These are phyloP conservation scores for Deilephila porcellus DNA, from an alignment of 2,888 invertebrate species.

Conservation along the genomic window DNA sequence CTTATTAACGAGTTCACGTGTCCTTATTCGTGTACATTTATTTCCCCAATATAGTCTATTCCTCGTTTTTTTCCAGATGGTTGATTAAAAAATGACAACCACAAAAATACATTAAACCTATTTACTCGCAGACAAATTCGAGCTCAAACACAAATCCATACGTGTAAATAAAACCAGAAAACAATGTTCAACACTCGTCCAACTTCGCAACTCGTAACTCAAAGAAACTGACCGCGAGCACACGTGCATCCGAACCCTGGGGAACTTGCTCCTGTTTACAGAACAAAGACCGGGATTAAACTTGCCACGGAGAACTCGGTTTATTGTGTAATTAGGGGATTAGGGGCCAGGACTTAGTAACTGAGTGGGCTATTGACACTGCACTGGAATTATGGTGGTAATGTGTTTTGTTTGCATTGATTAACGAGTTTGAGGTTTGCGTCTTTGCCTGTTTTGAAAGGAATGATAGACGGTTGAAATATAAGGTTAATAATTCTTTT, in stretches of 20 bases:
- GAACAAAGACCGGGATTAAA: slow-evolving; percentile 51
- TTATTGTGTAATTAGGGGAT: slow-evolving; percentile 54
- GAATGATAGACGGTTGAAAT: no score
- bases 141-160: neutral
- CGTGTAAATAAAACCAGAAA: slow-evolving; percentile 9
- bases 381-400: slow-evolving; percentile 14
- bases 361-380: slow-evolving; percentile 29
- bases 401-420: neutral
- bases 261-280: slow-evolving; percentile 44
- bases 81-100: no score
- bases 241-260: slow-evolving; percentile 42
- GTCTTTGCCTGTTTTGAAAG: neutral
- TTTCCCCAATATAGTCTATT: no score
- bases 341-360: slow-evolving; percentile 25
- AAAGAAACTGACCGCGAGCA: slow-evolving; percentile 50
- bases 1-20: no score
- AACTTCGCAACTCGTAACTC: slow-evolving; percentile 37
- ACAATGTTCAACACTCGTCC: slow-evolving; percentile 19
- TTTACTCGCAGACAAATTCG: neutral
- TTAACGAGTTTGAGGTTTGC: neutral
- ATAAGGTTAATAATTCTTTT: no score
- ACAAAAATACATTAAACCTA: no score
- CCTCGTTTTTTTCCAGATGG: no score
- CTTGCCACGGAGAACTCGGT: slow-evolving; percentile 41
- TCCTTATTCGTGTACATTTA: no score